Evolutionary conservation across 2,888 invertebrate species (phyloP).

Genomic region (Cosmorhoe ocellata): DNA sequence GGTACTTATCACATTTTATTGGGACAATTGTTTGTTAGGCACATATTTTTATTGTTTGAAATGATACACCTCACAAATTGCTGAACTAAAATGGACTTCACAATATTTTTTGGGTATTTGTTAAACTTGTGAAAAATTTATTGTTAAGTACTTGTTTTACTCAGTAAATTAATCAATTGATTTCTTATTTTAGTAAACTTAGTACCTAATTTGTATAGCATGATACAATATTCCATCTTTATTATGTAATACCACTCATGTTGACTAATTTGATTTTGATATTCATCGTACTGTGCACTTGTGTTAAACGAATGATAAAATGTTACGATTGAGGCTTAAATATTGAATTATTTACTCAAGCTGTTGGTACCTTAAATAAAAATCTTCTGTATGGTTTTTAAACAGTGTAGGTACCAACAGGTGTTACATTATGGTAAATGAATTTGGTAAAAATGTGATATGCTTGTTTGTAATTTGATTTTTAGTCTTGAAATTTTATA

Average conservation of each 20-base stretch:
- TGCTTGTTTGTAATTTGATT: slow-evolving; percentile 38
- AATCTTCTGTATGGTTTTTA: slow-evolving; percentile 7
- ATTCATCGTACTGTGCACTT: background rate
- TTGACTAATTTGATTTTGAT: background rate
- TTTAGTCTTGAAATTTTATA: slow-evolving; percentile 26
- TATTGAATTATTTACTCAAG: slow-evolving; percentile 3
- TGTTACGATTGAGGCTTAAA: slow-evolving; percentile 12
- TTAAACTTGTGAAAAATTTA: background rate
- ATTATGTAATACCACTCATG: background rate
- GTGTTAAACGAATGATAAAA: background rate
- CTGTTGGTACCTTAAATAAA: slow-evolving; percentile 10
- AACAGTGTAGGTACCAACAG: slow-evolving; percentile 13
- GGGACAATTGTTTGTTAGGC: slow-evolving; percentile 52
- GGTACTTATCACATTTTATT: slow-evolving; percentile 42
- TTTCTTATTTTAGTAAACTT: too few relatives aligned
- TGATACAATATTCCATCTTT: background rate
- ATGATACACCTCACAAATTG: slow-evolving; percentile 28
- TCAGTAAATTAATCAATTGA: background rate
- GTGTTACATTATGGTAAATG: slow-evolving; percentile 20
- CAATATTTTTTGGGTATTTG: background rate
- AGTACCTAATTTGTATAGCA: background rate
- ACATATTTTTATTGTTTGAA: slow-evolving; percentile 36
- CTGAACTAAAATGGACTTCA: background rate
- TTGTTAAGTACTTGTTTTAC: background rate
- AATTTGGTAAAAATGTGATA: slow-evolving; percentile 42